Evolutionary conservation across 2,888 invertebrate species (phyloP).

Genomic region (Amorpha juglandis): DNA sequence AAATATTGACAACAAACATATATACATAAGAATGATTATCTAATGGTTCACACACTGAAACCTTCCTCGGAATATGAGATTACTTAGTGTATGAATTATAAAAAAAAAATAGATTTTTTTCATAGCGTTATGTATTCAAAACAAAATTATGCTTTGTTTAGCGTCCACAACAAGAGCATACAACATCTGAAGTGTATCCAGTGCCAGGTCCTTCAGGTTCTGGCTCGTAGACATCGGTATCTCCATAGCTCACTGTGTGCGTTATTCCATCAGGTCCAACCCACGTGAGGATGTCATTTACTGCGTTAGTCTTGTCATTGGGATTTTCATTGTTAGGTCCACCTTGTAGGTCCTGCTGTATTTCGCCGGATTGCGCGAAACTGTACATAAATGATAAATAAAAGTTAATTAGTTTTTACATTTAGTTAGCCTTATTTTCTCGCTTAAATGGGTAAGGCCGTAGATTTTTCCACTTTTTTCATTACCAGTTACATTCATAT

Average conservation of each 20-base stretch:
- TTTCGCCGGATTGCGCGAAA: conserved; percentile 88
- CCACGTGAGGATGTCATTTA: conserved; percentile 52
- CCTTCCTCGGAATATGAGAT: too few relatives aligned
- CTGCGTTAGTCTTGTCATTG: conserved; percentile 46
- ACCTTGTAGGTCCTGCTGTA: conserved; percentile 85
- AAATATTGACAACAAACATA: too few relatives aligned
- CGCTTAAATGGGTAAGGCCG: too few relatives aligned
- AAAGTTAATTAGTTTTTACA: neutral
- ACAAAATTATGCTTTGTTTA: neutral
- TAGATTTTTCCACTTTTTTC: too few relatives aligned
- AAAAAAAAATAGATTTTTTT: too few relatives aligned
- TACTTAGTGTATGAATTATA: too few relatives aligned
- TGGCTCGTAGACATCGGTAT: conserved; percentile 47
- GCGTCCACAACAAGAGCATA: neutral
- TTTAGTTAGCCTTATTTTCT: too few relatives aligned
- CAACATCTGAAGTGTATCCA: neutral
- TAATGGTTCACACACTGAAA: too few relatives aligned
- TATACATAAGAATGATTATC: too few relatives aligned
- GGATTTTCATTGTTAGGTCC: conserved; percentile 62
- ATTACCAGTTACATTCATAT: too few relatives aligned
- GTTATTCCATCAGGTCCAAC: conserved; percentile 47
- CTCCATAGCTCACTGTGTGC: conserved; percentile 40
- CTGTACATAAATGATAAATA: conserved; percentile 49
- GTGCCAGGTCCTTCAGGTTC: conserved; percentile 25
- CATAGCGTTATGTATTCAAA: too few relatives aligned